Evolutionary conservation across 2,888 invertebrate species (phyloP), one percentile per base, ranked within the genome.

Genomic region (Oligia strigilis): DNA sequence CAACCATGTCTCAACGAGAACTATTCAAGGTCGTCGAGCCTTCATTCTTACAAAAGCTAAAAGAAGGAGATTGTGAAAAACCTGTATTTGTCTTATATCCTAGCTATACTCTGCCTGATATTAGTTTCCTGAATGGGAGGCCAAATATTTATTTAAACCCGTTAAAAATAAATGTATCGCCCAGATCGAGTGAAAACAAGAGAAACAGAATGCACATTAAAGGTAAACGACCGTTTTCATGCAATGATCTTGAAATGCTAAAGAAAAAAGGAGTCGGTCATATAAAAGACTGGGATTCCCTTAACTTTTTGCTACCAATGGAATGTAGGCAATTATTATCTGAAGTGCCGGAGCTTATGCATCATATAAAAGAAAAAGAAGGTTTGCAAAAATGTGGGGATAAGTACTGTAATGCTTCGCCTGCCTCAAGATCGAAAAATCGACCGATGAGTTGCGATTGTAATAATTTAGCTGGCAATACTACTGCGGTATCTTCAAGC

Each of bases 231-330:
- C 98, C 98, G 1, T 98, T 98, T 92, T 98, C 98, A 69, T 98
- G 98, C 92, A 98, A 98, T 90, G 99, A 99, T 92, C 97, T 99
- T 74, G 99, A 99, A 94, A 97, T 98, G 83, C 94, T 99, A 64
- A 98, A 98, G 92, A 98, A 98, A 92, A 98, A 98, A 94, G 98
- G 98, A 76, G 98, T 99, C 85, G 97, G 98, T 66, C 99, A 99
- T 93, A 98, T 99, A 14, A 98, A 98, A 93, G 99, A 99, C 94
- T 99, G 99, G 99, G 99, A 99, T 91, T 99, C 99, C 0, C 96
- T 99, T 75, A 99, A 98, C 90, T 98, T 99, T 88, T 97, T 99
- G 72, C 95, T 99, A 84, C 99, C 99, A 6, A 97, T 97, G 86
- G 99, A 99, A 94, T 99, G 98, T 93, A 98, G 98, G 85, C 98